Evolutionary conservation across 2,888 invertebrate genomes (phyloP).

Genomic region (Drosophila pseudotakahashii): DNA sequence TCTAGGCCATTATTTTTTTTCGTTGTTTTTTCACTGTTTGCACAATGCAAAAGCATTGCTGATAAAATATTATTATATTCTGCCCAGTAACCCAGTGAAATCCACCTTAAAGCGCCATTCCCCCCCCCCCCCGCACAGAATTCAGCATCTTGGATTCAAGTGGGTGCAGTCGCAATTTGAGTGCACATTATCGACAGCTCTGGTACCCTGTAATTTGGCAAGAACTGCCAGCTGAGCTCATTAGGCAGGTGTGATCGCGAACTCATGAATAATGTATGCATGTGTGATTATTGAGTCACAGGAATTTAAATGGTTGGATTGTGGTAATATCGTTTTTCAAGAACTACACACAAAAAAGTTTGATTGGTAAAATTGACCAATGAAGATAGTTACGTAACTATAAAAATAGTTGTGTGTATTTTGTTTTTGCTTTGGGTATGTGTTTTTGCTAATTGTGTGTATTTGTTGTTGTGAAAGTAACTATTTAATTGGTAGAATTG

Average conservation of each 20-base stretch:
- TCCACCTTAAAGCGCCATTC: not conserved
- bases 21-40: conserved; percentile 2
- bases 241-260: conserved; percentile 35
- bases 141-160: conserved; percentile 14
- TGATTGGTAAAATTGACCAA: too few relatives aligned
- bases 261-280: conserved; percentile 23
- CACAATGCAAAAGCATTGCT: conserved; percentile 26
- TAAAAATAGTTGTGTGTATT: too few relatives aligned
- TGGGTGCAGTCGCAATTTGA: conserved; percentile 33
- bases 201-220: conserved; percentile 25
- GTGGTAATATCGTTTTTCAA: too few relatives aligned
- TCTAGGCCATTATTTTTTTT: conserved; percentile 5
- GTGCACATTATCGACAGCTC: conserved; percentile 5
- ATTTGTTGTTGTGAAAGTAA: too few relatives aligned
- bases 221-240: not conserved
- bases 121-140: not conserved
- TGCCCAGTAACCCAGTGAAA: conserved; percentile 39
- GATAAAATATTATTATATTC: conserved; percentile 28
- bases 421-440: too few relatives aligned
- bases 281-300: conserved; percentile 7
- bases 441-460: too few relatives aligned
- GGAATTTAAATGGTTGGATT: conserved; percentile 5
- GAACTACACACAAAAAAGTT: too few relatives aligned
- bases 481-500: too few relatives aligned
- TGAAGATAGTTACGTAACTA: too few relatives aligned